A percentile compares a stretch with the other conserved stretches of the same genome.
phyloP scores from a whole-genome alignment of 2,888 invertebrate species.

The Tetanocera ferruginea region DNA sequence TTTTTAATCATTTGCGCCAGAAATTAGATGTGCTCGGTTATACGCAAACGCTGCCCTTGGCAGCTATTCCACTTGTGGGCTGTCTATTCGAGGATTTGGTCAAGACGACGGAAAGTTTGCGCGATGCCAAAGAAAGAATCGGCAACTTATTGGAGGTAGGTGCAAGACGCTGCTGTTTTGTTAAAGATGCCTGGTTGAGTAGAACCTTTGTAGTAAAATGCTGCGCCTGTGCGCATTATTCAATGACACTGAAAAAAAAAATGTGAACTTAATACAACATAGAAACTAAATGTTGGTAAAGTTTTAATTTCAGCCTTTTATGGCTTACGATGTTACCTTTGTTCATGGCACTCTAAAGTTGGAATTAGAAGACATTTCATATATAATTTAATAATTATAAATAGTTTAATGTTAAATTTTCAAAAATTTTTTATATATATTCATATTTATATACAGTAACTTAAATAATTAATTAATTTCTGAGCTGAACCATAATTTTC shows the following conservation, averaged over 20 bases:
- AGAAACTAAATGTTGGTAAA: too few species aligned
- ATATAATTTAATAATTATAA: too few species aligned
- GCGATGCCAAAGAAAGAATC: conserved; percentile 84
- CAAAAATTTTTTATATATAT: too few species aligned
- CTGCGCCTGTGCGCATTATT: too few species aligned
- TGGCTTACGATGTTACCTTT: too few species aligned
- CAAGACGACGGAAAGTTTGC: conserved; percentile 88
- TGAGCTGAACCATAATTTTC: not conserved
- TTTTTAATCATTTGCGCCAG: conserved; percentile 71
- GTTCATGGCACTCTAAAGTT: too few species aligned
- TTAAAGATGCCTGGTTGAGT: conserved; percentile 41
- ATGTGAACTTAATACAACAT: too few species aligned
- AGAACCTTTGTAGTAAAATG: too few species aligned
- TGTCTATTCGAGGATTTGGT: conserved; percentile 85
- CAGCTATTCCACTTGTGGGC: conserved; percentile 85
- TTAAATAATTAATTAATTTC: not conserved
- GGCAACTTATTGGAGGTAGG: conserved; percentile 77
- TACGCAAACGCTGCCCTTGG: conserved; percentile 79
- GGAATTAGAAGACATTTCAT: too few species aligned
- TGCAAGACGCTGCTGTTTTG: conserved; percentile 44
- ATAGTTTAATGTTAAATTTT: too few species aligned
- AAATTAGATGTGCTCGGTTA: conserved; percentile 89
- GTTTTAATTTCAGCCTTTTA: too few species aligned
- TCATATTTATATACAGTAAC: not conserved
- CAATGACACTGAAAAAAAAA: too few species aligned